A percentile compares a stretch with the other conserved stretches of the same genome.
Conservation (phyloP, 2,797 vertebrate species). For the Spondyliosoma cantharus region DNA sequence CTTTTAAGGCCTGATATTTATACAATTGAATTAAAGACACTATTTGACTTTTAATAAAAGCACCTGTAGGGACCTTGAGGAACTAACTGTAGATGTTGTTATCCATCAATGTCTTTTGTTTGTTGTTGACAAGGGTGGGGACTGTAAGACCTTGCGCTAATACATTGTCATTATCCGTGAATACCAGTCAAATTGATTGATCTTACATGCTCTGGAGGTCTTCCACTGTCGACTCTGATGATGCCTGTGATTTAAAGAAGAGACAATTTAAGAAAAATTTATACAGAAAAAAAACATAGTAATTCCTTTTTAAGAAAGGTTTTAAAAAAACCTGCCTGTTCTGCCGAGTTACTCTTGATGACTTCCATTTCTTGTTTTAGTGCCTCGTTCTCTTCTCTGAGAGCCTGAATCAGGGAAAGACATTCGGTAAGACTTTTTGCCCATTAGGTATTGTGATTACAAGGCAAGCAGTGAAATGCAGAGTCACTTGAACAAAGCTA, state of each 20-base stretch:
- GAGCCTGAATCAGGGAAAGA: slow-evolving; percentile 78
- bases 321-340: slow-evolving; percentile 83
- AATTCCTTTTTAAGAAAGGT: background rate
- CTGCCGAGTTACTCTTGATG: slow-evolving; percentile 84
- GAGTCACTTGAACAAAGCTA: slow-evolving; percentile 20
- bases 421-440: slow-evolving; percentile 1
- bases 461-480: slow-evolving; percentile 30
- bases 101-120: background rate
- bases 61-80: no score
- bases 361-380: slow-evolving; percentile 87
- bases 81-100: background rate
- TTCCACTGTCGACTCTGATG: slow-evolving; percentile 87
- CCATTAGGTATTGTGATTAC: slow-evolving; percentile 45
- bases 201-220: slow-evolving; percentile 93
- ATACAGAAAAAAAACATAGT: background rate
- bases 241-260: slow-evolving; percentile 80
- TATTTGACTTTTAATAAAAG: no score
- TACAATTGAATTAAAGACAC: no score
- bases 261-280: slow-evolving; percentile 18
- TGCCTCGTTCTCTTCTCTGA: slow-evolving; percentile 86
- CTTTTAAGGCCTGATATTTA: no score
- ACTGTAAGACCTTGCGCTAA: background rate
- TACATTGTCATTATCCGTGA: background rate
- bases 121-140: background rate
- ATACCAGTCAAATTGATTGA: slow-evolving; percentile 14